phyloP scores from a whole-genome alignment of 2,113 vertebrate species.

The Crotalus tigris region DNA sequence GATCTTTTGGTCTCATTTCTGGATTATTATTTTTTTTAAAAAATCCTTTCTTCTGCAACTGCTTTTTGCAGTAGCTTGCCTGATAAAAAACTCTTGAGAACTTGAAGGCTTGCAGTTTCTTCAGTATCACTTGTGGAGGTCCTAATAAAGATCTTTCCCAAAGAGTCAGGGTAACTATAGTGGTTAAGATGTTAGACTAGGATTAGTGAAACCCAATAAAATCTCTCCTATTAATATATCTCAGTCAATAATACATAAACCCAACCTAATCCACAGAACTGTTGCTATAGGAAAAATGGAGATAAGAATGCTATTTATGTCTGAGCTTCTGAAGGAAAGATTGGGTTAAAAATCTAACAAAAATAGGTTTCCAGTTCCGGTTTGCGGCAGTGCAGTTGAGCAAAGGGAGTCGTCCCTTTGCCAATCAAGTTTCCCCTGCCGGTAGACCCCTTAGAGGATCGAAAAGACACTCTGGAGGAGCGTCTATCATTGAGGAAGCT shows the following conservation, averaged over 20 bases:
- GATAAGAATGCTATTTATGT: not conserved
- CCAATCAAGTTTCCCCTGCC: too few relatives aligned
- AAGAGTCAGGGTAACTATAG: not conserved
- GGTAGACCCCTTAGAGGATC: too few relatives aligned
- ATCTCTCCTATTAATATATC: not conserved
- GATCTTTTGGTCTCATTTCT: not conserved
- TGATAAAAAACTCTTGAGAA: not conserved
- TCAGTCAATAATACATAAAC: not conserved
- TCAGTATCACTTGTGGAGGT: not conserved
- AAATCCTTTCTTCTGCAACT: not conserved
- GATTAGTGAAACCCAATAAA: not conserved
- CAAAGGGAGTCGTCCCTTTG: too few relatives aligned
- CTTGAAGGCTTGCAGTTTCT: not conserved
- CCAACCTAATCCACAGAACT: not conserved
- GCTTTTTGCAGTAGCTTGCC: not conserved
- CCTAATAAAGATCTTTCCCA: not conserved
- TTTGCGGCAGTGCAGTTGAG: too few relatives aligned
- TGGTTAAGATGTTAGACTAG: not conserved
- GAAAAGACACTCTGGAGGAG: too few relatives aligned
- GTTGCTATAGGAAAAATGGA: not conserved
- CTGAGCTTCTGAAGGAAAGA: not conserved
- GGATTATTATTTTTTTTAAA: not conserved
- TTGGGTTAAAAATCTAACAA: not conserved
- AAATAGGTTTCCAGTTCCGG: too few relatives aligned
- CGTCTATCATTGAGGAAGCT: too few relatives aligned